Percentiles rank a stretch among this genome's conserved stretches.
Evolutionary conservation across 2,113 vertebrate genomes (phyloP).

Genomic region (zebrafish (Danio rerio)): DNA sequence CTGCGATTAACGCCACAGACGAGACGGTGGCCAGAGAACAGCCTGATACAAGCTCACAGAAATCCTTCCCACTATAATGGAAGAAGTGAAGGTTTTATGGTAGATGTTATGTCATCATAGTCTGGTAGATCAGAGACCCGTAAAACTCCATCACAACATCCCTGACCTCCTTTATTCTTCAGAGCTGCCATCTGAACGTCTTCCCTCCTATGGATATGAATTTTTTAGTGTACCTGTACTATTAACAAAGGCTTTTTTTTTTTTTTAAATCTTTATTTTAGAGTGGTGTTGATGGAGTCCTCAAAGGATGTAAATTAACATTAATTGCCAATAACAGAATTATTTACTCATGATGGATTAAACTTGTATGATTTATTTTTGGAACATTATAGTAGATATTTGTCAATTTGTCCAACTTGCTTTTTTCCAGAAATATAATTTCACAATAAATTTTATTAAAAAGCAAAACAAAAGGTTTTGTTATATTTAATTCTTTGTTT

Average conservation of each 20-base stretch:
- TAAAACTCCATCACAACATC: neutral
- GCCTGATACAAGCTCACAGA: slow-evolving; percentile 1
- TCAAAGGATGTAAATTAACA: no score
- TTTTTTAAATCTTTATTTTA: neutral
- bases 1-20: slow-evolving; percentile 24
- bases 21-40: neutral
- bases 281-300: no score
- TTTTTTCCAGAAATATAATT: no score
- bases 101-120: slow-evolving; percentile 23
- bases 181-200: neutral
- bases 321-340: no score
- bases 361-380: no score
- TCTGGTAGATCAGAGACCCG: slow-evolving; percentile 1
- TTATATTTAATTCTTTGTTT: no score
- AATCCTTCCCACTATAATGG: neutral
- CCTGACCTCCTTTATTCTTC: neutral
- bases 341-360: no score
- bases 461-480: no score
- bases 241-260: slow-evolving; percentile 3
- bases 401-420: no score
- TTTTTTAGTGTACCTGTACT: neutral
- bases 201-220: neutral
- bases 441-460: no score
- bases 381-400: no score
- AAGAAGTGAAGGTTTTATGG: slow-evolving; percentile 10